Conservation (phyloP, 2,888 invertebrate genomes). For the Spisula solida region DNA sequence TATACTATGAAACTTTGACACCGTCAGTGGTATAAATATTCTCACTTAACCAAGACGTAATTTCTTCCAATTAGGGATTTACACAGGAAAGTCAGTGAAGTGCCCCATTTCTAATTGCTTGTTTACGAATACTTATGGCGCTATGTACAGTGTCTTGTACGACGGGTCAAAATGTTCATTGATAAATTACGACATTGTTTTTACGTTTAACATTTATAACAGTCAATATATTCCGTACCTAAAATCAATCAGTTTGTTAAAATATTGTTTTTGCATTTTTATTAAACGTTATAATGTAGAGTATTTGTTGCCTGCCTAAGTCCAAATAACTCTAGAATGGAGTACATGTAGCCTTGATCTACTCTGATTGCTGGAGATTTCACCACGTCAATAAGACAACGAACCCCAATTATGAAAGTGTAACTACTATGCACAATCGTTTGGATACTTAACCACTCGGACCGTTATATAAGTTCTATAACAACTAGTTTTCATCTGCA, state of each 20-base stretch:
- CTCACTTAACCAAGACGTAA: background rate
- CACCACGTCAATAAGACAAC: too few relatives aligned
- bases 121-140: background rate
- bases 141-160: background rate
- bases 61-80: background rate
- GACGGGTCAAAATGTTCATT: slow-evolving; percentile 5
- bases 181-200: background rate
- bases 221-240: background rate
- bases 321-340: too few relatives aligned
- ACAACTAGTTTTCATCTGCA: too few relatives aligned
- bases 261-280: too few relatives aligned
- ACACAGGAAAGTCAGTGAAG: background rate
- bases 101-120: background rate
- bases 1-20: background rate
- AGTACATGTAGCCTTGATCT: background rate
- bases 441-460: too few relatives aligned
- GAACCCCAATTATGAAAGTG: too few relatives aligned
- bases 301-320: too few relatives aligned
- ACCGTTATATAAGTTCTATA: too few relatives aligned
- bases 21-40: background rate
- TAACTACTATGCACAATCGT: too few relatives aligned
- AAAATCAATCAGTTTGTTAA: too few relatives aligned
- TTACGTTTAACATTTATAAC: background rate
- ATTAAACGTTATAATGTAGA: too few relatives aligned
- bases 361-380: background rate